Evolutionary conservation across 2,888 invertebrate species (phyloP).

Genomic region (Melanchra persicariae): DNA sequence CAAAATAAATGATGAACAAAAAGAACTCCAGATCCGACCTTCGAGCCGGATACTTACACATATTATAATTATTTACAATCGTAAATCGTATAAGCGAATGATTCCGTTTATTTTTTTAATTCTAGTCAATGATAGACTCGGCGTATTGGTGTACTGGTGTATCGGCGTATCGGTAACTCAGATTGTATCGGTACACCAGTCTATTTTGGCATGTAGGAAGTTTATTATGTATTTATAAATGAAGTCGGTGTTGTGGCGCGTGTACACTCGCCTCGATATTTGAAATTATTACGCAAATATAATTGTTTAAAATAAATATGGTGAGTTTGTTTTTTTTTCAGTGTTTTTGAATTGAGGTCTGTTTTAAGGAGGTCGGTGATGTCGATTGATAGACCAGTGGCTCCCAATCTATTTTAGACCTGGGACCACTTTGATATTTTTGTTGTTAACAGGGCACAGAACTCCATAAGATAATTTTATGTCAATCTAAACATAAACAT

Average conservation of each 20-base stretch:
- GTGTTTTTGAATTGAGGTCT: constrained; percentile 49
- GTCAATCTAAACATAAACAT: too few species aligned
- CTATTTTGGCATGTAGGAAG: constrained; percentile 75
- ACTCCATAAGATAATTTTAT: too few species aligned
- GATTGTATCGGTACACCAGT: constrained; percentile 62
- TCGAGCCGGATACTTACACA: constrained; percentile 67
- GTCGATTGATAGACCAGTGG: constrained; percentile 17
- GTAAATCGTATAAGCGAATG: constrained; percentile 81
- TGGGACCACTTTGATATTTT: too few species aligned
- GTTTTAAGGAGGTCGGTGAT: constrained; percentile 32
- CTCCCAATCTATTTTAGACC: too few species aligned
- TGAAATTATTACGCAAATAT: constrained; percentile 61
- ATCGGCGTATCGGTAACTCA: constrained; percentile 67
- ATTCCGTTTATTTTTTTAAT: constrained; percentile 82
- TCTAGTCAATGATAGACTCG: constrained; percentile 77
- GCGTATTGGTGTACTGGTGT: constrained; percentile 60
- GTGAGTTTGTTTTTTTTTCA: constrained; percentile 52
- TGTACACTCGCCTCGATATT: constrained; percentile 58
- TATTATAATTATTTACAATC: constrained; percentile 84
- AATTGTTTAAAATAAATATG: constrained; percentile 61
- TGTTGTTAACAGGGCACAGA: too few species aligned
- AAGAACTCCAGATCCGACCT: constrained; percentile 70
- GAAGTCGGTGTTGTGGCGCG: constrained; percentile 56
- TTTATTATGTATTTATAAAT: constrained; percentile 75
- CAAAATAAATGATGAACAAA: constrained; percentile 69